Base-by-base conservation (phyloP, 2,888 invertebrate species). In the Myopa testacea region DNA sequence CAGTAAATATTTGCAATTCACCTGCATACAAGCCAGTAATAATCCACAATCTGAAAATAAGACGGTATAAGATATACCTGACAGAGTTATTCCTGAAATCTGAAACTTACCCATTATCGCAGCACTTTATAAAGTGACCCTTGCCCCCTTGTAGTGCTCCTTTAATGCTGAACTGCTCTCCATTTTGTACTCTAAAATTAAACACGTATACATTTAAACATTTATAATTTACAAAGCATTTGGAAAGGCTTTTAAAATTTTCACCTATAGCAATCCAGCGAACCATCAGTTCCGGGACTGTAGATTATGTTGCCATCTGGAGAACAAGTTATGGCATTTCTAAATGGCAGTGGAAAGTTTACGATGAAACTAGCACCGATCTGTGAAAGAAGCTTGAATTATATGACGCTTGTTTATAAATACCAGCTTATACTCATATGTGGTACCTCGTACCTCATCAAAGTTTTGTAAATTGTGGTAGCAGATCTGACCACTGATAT, bases 301-400 rank as follows among this genome's bases (percentile, higher is more conserved):
- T 85, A 88, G 71, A 89, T 85, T 12, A 85, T 81, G 19, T 84
- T 85, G n/a, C 83, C 86, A 79, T 87, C 83, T 4, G 84, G 84
- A 0, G 86, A 85, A 78, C 86, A 87, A n/a, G 84, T 83, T 10
- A 89, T 85, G 7, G 84, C 82, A 71, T 85, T 89, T 81, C 87
- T 89, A 67, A 89, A 88, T 3, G 89, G 89, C 19, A 89, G 74
- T 2, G 89, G 89, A 68, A 89, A 87, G 78, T 88, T 86, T 12
- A 87, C 82, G 63, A 87, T 84, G 10, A 85, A 77, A 72, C 85
- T 85, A 4, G 84, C 83, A 4, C 83, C 82, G 38, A 88, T 87
- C 89, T 87, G 1, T 34, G 6, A 45, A 16, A 58, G 1, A 69
- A 40, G 16, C 45, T 6, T 45, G 7, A 45, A 45, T 10, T 45